Evolutionary conservation across 2,888 invertebrate species (phyloP), one percentile per base, ranked within the genome.

Genomic region (Scotopteryx bipunctaria): DNA sequence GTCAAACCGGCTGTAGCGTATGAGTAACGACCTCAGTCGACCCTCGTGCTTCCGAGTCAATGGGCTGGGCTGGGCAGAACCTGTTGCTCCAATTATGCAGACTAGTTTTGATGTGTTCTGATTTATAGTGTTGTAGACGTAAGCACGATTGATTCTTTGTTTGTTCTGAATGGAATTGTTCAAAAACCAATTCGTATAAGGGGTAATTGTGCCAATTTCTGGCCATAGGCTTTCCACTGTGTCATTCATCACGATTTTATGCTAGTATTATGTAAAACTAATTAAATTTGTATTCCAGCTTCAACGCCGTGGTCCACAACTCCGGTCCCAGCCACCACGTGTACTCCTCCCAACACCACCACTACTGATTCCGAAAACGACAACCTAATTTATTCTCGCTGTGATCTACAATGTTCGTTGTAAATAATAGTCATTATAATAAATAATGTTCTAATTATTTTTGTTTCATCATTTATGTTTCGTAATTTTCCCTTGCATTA

Each of bases 301-400:
- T 90, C 79, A 89, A 90, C 78, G 89, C 90, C 32, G 82, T 90
- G 44, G 89, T 90, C 19, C 85, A 90, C 59, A 89, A 88, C 79
- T 88, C 89, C 50, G 89, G 88, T 0, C 87, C 88, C 61, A 87
- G 83, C 73, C 88, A 87, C 46, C 86, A 88, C 64, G 73, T 83
- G 11, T 86, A 87, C 72, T 81, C 84, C 0, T 83, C 87, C 41
- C 87, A 87, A 46, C 73, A 83, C 55, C 86, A 87, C 55, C 79
- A 81, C 53, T 81, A 86, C 66, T 86, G 69, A 73, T 68, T 57
- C 63, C 1, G 9, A 31, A 43, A 41, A 56, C 55, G 67, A 66
- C 67, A 59, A 64, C 71, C 70, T 73, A 71, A 72, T 74, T 78
- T 81, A 79, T 76, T 76, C 64, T 69, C 61, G 61, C 81, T 83